Evolutionary conservation across 2,888 invertebrate genomes (phyloP), one percentile per base, ranked within the genome.

Genomic region (Ceraclea dissimilis): DNA sequence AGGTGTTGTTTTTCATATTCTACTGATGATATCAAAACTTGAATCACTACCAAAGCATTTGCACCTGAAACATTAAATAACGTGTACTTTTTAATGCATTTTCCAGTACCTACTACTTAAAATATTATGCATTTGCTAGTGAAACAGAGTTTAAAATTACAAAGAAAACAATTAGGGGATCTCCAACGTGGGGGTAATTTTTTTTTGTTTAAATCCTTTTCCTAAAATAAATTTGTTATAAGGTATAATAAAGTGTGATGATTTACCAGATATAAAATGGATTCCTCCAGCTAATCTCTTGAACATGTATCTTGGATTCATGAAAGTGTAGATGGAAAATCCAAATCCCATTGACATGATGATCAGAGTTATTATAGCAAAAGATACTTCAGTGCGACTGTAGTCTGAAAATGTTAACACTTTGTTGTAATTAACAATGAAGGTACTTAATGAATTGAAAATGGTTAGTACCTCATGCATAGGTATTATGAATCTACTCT

Each of bases 281-380:
- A 92, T 86, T 18, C 89, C 87, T 0, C 88, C 90, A 2, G 92
- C 90, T 20, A 93, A 78, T 34, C 93, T 78, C 69, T 93, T 93
- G 75, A 90, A 91, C 85, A 90, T 92, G 69, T 93, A 93, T 2
- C 92, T 81, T 2, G 90, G 88, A 67, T 92, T 88, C 63, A 81
- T 78, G 69, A 93, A 88, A 16, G 91, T 90, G 69, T 93, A 93
- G 61, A 86, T 79, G 5, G 91, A 90, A 70, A 92, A 91, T 1
- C 85, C 80, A 52, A 88, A 84, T 0, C 90, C 90, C 82, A 92
- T 82, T 46, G 84, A 70, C 86, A 92, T 90, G 44, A 92, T 80
- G 62, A 88, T 81, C 56, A 91, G 69, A 60, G 88, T 88, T 66
- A 93, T 90, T 63, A 90, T 82, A 47, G 88, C 88, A 68, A 93